Evolutionary conservation across 2,113 vertebrate species (phyloP), one percentile per base, ranked within the genome.

Genomic region (Microcebus lehilahytsara): DNA sequence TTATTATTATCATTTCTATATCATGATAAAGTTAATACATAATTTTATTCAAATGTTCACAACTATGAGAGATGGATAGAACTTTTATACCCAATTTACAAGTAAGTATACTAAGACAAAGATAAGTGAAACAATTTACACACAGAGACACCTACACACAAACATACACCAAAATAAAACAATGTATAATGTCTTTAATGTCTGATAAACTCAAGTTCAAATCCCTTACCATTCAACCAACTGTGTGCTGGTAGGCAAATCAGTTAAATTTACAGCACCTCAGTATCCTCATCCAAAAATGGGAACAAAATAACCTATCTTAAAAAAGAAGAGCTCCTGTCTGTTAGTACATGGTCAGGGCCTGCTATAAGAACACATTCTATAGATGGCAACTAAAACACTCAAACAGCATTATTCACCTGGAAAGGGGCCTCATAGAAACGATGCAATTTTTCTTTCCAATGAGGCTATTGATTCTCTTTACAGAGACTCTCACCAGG

Each of bases 391-490:
- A 60, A 69, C 84, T 95, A 40, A 80, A 95, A 79, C 46, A 80
- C 83, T 78, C 53, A 37, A 2, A 66, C n/a, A 93, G 49, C 71
- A 88, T 96, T 85, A 91, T 37, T 98, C 62, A 95, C 79, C 96
- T 96, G 78, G 93, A 96, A 97, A 96, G 56, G 79, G 91, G 89
- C 87, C 74, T 97, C 97, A 93, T 84, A 96, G 83, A 97, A 98
- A 97, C 93, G 51, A 97, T 97, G 97, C 78, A 60, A 98, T 98
- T 98, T 97, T 98, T 98, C 98, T 98, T 97, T 95, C 85, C 83
- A 87, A 37, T 98, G 96, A 96, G 90, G 96, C 95, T 98, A 98
- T 98, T 89, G 98, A 98, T 98, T 98, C 97, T 51, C 95, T 98
- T 98, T 98, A 99, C 98, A 93, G 95, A 98, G 96, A 96, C 86